A percentile compares a stretch with the other conserved stretches of the same genome.
Evolutionary conservation across 2,113 vertebrate genomes (phyloP).

Genomic region (Hymenochirus boettgeri): DNA sequence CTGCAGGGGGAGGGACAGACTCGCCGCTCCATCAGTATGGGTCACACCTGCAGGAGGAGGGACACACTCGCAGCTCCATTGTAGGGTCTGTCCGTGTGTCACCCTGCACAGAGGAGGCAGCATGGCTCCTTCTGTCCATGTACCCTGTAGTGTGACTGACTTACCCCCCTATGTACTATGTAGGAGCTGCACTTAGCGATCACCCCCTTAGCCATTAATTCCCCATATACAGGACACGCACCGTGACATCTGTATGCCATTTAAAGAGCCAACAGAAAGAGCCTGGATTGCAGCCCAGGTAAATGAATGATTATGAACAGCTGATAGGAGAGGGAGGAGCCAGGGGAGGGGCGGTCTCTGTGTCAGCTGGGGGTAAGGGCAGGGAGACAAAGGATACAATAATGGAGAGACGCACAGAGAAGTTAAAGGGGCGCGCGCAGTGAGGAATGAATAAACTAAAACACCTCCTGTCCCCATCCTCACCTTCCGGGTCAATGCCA

Average conservation of each 20-base stretch:
- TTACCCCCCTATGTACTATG: too few species aligned
- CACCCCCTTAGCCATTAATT: not conserved
- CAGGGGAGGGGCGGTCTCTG: conserved; percentile 29
- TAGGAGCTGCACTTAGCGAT: not conserved
- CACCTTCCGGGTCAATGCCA: too few species aligned
- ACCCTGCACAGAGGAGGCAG: not conserved
- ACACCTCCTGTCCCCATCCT: not conserved
- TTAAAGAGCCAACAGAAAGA: conserved; percentile 16
- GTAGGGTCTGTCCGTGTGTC: not conserved
- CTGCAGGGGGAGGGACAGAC: too few species aligned
- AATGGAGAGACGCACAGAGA: conserved; percentile 20
- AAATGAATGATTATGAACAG: conserved; percentile 41
- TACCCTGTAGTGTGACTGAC: too few species aligned
- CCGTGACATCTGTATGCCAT: conserved; percentile 12
- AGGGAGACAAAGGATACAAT: conserved; percentile 33
- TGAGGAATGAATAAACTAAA: not conserved
- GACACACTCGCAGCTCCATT: not conserved
- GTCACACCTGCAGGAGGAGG: not conserved
- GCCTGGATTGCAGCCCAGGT: conserved; percentile 9
- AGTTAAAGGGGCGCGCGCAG: not conserved
- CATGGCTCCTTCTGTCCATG: too few species aligned
- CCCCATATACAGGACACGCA: not conserved
- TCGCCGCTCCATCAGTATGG: too few species aligned
- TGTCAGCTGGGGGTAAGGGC: conserved; percentile 40
- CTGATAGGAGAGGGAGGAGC: conserved; percentile 7